Base-by-base conservation (phyloP, 1,140 invertebrate genomes). In the Caenorhabditis briggsae region DNA sequence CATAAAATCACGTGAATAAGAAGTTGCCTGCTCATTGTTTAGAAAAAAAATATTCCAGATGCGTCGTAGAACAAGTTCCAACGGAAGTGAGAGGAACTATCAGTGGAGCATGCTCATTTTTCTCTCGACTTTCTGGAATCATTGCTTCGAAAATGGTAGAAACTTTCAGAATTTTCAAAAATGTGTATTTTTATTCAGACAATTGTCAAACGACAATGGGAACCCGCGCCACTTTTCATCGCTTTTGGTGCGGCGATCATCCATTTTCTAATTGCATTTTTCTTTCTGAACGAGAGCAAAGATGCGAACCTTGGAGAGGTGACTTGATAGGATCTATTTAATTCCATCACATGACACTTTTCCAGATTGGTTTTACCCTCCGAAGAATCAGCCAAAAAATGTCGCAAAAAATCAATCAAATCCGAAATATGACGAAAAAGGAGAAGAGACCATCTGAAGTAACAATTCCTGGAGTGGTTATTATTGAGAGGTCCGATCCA, bases 241-340 rank as follows among this genome's bases (percentile, higher is more conserved):
- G 70, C 70, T 11, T 78, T 78, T 78, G 43, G n/a, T 3, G 11
- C 46, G 2, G 70, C 70, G 14, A 78, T 78, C 46, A 78, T 78
- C 5, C 70, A 78, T 50, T 78, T 78, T n/a, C n/a, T 78, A 8
- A 78, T 78, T 23, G 70, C 70, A 18, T 78, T 50, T 14, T 78
- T 78, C 46, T 78, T 78, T 78, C 50, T 78, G 46, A 78, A 78
- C 53, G 70, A 78, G 33, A 78, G 70, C 11, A 78, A 78, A 78
- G 70, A 78, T 14, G 70, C 70, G 0, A 78, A 78, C 23, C 41
- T 78, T n/a, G 70, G 70, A 50, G 70, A 78, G 46, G 70, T 78
- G 9, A 33, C 1, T 33, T 33, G 5, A 5, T 9, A 53, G 16
- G 0, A 53, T 16, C 5, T 8, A 23, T 33, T 11, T 25, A 14